Base-by-base conservation (phyloP, 2,113 vertebrate species). In the Myiopsitta monachus region DNA sequence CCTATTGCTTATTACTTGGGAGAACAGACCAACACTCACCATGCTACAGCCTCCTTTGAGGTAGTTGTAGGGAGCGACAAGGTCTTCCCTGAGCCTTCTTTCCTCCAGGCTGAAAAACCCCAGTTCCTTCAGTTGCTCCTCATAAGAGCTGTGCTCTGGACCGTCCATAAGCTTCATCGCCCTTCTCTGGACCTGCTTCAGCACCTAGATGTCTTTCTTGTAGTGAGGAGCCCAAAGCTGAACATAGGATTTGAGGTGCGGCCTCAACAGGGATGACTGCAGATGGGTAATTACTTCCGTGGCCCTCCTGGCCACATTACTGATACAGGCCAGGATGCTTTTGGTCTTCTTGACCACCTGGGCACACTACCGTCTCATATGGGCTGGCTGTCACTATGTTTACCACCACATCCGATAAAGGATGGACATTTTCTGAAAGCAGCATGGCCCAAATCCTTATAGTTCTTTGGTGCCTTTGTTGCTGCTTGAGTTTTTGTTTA, bases 171-270 rank as follows among this genome's bases (percentile, higher is more conserved):
- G 19, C 23, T 61, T 22, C 0, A 0, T 8, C 61, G 3, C 3
- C 5, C 17, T 63, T n/a, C 54, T 57, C 17, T 74, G 54, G 15
- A 51, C 24, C 12, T 0, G 0, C 6, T 68, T 9, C 33, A 74
- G 66, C 15, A 1, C 6, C 17, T 55, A 55, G 24, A 0, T 15
- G 7, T 38, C 44, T 11, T 24, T 28, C 19, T 26, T 27, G 8
- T 2, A 30, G 6, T 14, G 63, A 84, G 24, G 4, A 2, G 3
- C 27, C 5, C 17, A 12, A 3, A 81, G 27, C 9, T 43, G 33
- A 14, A 3, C 6, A 21, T 5, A 43, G 15, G 0, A 19, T 9
- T 27, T 0, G 1, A 38, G 49, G 3, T 33, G 8, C 0, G 0
- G 8, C 8, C 33, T 69, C 38, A 64, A 15, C 30, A 22, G 4